Base-by-base conservation (phyloP, 1,140 invertebrate genomes). In the Heliconius hermathena region DNA sequence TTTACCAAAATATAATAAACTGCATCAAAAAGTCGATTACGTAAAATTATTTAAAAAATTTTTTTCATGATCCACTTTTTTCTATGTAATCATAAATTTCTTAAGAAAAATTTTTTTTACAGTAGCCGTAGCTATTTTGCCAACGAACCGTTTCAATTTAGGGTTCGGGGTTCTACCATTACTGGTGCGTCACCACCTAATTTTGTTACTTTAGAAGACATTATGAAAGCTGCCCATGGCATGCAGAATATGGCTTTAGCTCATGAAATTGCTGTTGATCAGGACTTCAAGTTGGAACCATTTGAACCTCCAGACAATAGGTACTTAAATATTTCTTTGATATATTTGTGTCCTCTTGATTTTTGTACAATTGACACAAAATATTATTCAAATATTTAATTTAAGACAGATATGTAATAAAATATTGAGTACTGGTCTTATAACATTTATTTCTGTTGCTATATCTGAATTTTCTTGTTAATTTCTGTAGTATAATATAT, bases 181-280 rank as follows among this genome's bases (percentile, higher is more conserved):
- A 96, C 96, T 18, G 96, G 95, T 70, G 97, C 97, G 6, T 97
- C 97, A 29, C 98, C 98, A 6, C 98, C 98, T 71, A 97, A 97
- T 91, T 98, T 98, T 93, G 96, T 99, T 8, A 97, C 97, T 18
- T 93, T 99, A 38, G 98, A 99, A 84, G 97, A 99, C 91, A 97
- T 99, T 33, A 97, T 98, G 95, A 97, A 97, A 88, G 98, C 98
- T 71, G 97, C 98, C 1, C 97, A 98, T 92, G 97, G 97, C 36
- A 97, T 99, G 91, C 96, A 97, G 83, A 98, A 99, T 87, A 99
- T 99, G 98, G 97, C 97, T 29, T 92, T 99, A 16, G 98, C 98
- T 9, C 99, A 99, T 95, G 98, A 99, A 94, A 99, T 99, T 83
- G 98, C 98, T 9, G 96, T 99, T 38, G 97, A 99, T 93, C 96